Evolutionary conservation across 2,888 invertebrate species (phyloP).

Genomic region (Nephrotoma guestfalica): DNA sequence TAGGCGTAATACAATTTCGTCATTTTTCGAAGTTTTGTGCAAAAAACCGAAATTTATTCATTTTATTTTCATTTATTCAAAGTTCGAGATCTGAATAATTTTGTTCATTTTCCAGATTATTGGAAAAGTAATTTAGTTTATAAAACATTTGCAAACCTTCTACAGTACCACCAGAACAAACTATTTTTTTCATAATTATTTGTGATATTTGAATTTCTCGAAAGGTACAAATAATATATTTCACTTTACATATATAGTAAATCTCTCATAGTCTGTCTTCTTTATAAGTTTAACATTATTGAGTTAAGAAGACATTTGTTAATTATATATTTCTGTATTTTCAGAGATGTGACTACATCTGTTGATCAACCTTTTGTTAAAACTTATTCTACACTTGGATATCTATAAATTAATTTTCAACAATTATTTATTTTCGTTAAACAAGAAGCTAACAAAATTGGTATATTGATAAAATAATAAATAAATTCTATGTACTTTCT

Average conservation of each 20-base stretch:
- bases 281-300: neutral
- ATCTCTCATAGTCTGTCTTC: neutral
- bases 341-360: constrained; percentile 64
- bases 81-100: no score
- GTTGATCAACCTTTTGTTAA: constrained; percentile 84
- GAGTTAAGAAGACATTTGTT: neutral
- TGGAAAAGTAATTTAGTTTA: no score
- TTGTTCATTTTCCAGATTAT: no score
- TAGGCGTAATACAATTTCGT: no score
- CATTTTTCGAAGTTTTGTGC: no score
- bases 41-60: no score
- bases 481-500: neutral
- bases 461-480: neutral
- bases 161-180: no score
- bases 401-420: constrained; percentile 50
- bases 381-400: constrained; percentile 86
- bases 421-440: neutral
- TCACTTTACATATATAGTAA: no score
- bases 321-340: constrained; percentile 28
- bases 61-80: no score
- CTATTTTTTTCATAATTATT: no score
- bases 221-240: neutral
- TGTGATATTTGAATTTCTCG: neutral
- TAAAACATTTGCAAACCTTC: no score
- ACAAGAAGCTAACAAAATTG: neutral